Evolutionary conservation across 2,797 vertebrate species (phyloP).

Genomic region (Valencia hispanica): DNA sequence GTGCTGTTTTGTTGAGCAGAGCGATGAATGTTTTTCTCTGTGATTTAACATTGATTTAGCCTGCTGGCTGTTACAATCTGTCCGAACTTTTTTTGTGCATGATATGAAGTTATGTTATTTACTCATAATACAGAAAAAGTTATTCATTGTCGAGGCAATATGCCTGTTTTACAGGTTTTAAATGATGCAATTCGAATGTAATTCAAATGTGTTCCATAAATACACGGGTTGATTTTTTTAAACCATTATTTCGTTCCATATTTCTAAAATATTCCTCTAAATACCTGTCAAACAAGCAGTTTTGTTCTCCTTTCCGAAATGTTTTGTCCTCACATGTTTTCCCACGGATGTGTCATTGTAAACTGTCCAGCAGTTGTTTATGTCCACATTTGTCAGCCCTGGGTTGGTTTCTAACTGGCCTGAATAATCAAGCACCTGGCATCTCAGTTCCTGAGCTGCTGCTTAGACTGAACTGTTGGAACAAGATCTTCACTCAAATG

Average conservation of each 20-base stretch:
- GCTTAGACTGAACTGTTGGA: neutral
- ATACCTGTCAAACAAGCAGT: neutral
- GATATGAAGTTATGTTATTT: neutral
- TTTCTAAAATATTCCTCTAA: neutral
- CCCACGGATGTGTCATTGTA: constrained; percentile 1
- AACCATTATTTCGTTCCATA: neutral
- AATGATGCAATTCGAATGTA: neutral
- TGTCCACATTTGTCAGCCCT: neutral
- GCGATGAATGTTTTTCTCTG: no score
- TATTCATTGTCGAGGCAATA: neutral
- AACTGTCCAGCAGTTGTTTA: constrained; percentile 9
- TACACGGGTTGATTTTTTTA: neutral
- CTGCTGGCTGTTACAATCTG: neutral
- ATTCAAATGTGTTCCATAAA: neutral
- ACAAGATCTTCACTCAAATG: neutral
- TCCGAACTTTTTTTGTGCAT: neutral
- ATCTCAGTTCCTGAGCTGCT: neutral
- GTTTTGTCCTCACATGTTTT: constrained; percentile 1
- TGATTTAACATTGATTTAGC: neutral
- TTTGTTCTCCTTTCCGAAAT: neutral
- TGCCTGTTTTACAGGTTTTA: neutral
- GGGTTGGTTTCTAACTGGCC: neutral
- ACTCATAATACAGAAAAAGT: neutral
- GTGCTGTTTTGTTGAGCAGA: neutral
- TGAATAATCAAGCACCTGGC: neutral